Base-by-base conservation (phyloP, 2,888 invertebrate species). In the Caenorhabditis sulstoni region DNA sequence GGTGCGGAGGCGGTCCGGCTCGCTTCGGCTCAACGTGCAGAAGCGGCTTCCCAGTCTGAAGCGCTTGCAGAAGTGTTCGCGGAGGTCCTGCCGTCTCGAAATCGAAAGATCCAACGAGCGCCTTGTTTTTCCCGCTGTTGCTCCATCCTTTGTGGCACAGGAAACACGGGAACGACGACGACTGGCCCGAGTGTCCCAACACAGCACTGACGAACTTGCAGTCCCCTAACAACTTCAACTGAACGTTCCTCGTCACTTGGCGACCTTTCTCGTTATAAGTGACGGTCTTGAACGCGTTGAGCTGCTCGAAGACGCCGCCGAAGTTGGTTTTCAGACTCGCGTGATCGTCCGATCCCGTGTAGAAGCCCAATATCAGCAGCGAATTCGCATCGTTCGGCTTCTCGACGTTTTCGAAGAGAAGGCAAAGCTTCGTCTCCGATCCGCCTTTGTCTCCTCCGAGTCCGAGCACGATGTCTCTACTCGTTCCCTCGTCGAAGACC, bases 361-460 rank as follows among this genome's bases (percentile, higher is more conserved):
- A 55, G 8, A 37, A 9, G 35, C 35, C 55, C 12, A 55, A 1
- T 2, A 55, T n/a, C 1, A 37, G n/a, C 12, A 35, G n/a, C 4
- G 5, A 8, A 14, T 37, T n/a, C 12, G 37, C 11, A 16, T n/a
- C 16, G 37, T 55, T 55, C 1, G 55, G 55, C 35, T 37, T 3
- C 4, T 16, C 11, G 16, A 55, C 16, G 18, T 55, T 55, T 16
- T 18, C 37, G 7, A 55, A 16, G 37, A 37, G 11, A 1, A 35
- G 5, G 16, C 11, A 35, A 8, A 55, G 12, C 23, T 55, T 55
- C 9, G 55, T 55, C 23, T 2, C 16, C 1, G n/a, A 35, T 2
- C n/a, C 55, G 3, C 55, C 55, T 37, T 18, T 37, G 18, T 55
- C 55, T 14, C 55, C 55, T n/a, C 55, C 55, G 16, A 55, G n/a